Evolutionary conservation across 2,797 vertebrate genomes (phyloP).

Genomic region (Sebastes minor): DNA sequence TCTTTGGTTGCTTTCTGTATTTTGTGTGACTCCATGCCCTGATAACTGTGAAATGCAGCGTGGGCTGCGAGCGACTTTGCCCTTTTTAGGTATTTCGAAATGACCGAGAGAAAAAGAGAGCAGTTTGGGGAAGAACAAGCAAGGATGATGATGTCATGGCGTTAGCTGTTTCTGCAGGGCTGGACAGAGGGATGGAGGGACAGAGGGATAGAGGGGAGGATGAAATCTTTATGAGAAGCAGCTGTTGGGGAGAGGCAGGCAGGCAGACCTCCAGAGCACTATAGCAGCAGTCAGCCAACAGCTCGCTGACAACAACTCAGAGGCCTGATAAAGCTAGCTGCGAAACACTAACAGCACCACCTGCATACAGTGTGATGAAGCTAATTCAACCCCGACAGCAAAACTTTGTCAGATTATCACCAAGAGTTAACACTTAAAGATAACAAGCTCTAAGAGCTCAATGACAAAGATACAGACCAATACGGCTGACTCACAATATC

Average conservation of each 20-base stretch:
- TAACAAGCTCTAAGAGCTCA: neutral
- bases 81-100: slow-evolving; percentile 74
- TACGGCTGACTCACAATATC: neutral
- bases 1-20: slow-evolving; percentile 19
- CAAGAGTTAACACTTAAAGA: neutral
- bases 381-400: neutral
- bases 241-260: slow-evolving; percentile 75
- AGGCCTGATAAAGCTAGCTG: slow-evolving; percentile 25
- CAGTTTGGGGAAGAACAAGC: slow-evolving; percentile 51
- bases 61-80: slow-evolving; percentile 40
- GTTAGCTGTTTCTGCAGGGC: slow-evolving; percentile 69
- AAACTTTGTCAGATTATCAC: neutral
- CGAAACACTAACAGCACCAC: slow-evolving; percentile 45
- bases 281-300: slow-evolving; percentile 33
- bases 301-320: slow-evolving; percentile 50
- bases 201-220: slow-evolving; percentile 53
- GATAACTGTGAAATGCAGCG: slow-evolving; percentile 23
- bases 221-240: slow-evolving; percentile 83
- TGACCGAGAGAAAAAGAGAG: slow-evolving; percentile 56
- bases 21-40: slow-evolving; percentile 13
- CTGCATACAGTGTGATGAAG: slow-evolving; percentile 10
- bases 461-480: neutral
- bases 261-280: slow-evolving; percentile 39
- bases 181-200: slow-evolving; percentile 56
- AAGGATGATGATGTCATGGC: slow-evolving; percentile 78